Percentiles rank a stretch among this genome's conserved stretches.
These are phyloP conservation scores for Huso huso DNA, from an alignment of 2,797 vertebrate genomes.

Conservation along the genomic window DNA sequence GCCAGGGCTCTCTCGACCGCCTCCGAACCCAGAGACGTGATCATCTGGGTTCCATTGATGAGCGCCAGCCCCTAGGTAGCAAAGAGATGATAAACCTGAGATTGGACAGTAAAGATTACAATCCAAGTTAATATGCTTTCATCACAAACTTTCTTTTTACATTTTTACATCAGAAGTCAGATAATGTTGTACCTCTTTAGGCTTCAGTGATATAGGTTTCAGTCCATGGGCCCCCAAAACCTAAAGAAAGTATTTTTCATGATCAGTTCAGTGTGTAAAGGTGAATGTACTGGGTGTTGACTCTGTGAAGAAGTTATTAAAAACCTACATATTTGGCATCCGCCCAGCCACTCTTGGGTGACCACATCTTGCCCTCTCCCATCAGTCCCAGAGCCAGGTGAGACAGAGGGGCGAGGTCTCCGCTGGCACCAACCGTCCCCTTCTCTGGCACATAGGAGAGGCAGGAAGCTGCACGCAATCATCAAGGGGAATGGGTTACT, in stretches of 20 bases:
- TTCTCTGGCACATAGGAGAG: conserved; percentile 93
- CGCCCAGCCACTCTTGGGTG: conserved; percentile 96
- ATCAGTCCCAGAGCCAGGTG: conserved; percentile 93
- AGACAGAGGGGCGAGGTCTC: conserved; percentile 91
- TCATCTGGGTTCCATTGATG: conserved; percentile 98
- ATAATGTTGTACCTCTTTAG: conserved; percentile 84
- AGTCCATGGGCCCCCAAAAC: conserved; percentile 91
- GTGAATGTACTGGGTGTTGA: too few species aligned
- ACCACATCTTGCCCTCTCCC: conserved; percentile 99
- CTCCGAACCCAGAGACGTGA: conserved; percentile 92
- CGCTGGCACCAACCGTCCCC: conserved; percentile 92
- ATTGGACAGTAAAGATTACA: not conserved
- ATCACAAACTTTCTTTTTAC: not conserved
- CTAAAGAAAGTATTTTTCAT: conserved; percentile 42
- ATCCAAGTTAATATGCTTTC: not conserved
- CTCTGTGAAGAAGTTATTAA: too few species aligned
- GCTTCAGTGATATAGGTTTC: conserved; percentile 81
- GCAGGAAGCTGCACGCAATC: conserved; percentile 71
- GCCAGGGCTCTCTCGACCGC: conserved; percentile 84
- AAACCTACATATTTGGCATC: conserved; percentile 94
- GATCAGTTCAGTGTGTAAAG: too few species aligned
- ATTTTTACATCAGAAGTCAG: not conserved
- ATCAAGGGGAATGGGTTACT: too few species aligned
- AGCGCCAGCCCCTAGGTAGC: conserved; percentile 79
- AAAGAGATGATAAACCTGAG: conserved; percentile 2